These are phyloP conservation scores for Sciurus carolinensis DNA, from an alignment of 2,797 vertebrate genomes.

Conservation along the genomic window DNA sequence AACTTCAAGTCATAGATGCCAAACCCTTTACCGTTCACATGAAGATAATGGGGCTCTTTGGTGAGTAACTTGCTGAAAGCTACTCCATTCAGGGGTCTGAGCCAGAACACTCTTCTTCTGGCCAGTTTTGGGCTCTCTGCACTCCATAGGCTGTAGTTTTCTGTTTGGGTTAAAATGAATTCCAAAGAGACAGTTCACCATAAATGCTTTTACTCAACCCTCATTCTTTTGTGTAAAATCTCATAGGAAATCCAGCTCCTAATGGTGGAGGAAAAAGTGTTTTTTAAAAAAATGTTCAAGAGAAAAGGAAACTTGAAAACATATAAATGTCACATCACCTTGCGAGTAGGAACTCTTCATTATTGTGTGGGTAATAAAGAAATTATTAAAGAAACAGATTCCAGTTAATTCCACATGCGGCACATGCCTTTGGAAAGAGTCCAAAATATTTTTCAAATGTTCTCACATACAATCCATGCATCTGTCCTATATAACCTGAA, in stretches of 20 bases:
- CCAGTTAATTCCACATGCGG: background rate
- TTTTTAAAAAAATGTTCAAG: constrained; percentile 32
- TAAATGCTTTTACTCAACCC: constrained; percentile 29
- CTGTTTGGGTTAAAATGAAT: constrained; percentile 43
- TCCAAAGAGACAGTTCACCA: background rate
- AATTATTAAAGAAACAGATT: constrained; percentile 53
- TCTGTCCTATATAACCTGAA: constrained; percentile 74
- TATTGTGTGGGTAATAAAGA: background rate
- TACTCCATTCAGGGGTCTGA: background rate
- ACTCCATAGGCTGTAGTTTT: background rate
- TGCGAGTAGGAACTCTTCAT: background rate
- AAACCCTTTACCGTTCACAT: background rate
- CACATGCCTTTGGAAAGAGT: constrained; percentile 3
- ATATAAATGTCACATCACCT: background rate
- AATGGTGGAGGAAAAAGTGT: background rate
- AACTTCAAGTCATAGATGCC: background rate
- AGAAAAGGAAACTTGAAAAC: constrained; percentile 1
- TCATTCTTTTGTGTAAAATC: constrained; percentile 36
- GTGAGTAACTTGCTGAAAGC: constrained; percentile 51
- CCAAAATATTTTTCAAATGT: constrained; percentile 52
- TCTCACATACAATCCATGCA: constrained; percentile 29
- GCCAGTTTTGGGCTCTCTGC: background rate
- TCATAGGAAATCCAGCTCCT: constrained; percentile 4
- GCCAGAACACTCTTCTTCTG: constrained; percentile 5
- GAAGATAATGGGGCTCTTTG: background rate